Conservation (phyloP, 2,113 vertebrate genomes). For the Smithornis capensis region DNA sequence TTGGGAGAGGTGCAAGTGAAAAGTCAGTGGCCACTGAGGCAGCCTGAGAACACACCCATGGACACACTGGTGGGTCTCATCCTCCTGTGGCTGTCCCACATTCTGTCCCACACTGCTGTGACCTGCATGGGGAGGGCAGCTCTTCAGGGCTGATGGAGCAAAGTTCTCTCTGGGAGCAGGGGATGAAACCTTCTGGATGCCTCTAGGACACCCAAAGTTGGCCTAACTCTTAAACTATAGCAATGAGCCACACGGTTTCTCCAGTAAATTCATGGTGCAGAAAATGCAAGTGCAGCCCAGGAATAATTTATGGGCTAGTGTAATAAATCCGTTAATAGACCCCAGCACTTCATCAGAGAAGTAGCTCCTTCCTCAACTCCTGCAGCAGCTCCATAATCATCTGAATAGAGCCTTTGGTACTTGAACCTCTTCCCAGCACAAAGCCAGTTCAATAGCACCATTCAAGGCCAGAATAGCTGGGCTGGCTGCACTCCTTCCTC, state of each 20-base stretch:
- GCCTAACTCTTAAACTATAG: not conserved
- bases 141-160: fast-evolving
- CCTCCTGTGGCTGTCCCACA: fast-evolving
- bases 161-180: not conserved
- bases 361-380: not conserved
- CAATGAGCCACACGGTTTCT: fast-evolving
- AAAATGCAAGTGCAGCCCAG: fast-evolving
- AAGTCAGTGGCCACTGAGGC: fast-evolving
- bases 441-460: not conserved
- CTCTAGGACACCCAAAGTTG: not conserved
- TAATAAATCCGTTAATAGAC: not conserved
- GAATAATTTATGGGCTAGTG: not conserved
- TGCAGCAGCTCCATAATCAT: not conserved
- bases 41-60: fast-evolving
- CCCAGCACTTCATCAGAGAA: not conserved
- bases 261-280: fast-evolving
- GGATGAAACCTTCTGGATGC: not conserved
- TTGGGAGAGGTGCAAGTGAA: not conserved
- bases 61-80: fast-evolving
- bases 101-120: not conserved
- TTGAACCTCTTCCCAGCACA: not conserved
- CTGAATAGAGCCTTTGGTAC: not conserved
- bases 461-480: not conserved
- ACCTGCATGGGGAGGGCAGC: fast-evolving
- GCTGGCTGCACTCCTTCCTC: not conserved